Base-by-base conservation (phyloP, 2,888 invertebrate species). In the Spodoptera exigua region DNA sequence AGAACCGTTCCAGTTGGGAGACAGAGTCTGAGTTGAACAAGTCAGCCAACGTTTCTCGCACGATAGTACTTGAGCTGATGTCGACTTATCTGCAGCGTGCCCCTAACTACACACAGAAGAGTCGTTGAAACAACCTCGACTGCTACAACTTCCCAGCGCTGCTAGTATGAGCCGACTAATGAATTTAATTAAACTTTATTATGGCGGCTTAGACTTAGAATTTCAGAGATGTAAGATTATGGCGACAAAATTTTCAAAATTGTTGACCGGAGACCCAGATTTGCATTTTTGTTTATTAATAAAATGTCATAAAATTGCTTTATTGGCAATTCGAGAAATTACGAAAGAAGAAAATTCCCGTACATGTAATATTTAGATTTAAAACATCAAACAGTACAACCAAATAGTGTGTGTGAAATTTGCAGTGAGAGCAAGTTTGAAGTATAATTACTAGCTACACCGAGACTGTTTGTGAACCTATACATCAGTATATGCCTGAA, bases 11-110 rank as follows among this genome's bases (percentile, higher is more conserved):
- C 70, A 74, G 76, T 70, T 70, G 73, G 68, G 71, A 76, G 74
- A 74, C 74, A 76, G 78, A 71, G 74, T 74, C 61, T 46, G 66
- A 74, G 78, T 73, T 80, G 75, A 74, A 76, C 77, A 78, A 71
- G 80, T 80, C 77, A 52, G 67, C 55, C 67, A 67, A 73, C 79
- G 74, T 78, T 74, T 59, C 74, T 70, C 68, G 65, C 68, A 74
- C 75, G 73, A 76, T 74, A 79, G 81, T 79, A 67, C 83, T 81
- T 60, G 62, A 79, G 75, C 65, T 68, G 76, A 71, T 79, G 77
- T 78, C 72, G 76, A 74, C 82, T 85, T 83, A 81, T 81, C 81
- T 83, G 70, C 71, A 74, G 68, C 55, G 70, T 62, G 55, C 59
- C 62, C 58, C 59, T 58, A 67, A 61, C 74, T 76, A 82, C 80